These are phyloP conservation scores for Diaprepes abbreviatus DNA, from an alignment of 2,888 invertebrate species.

Conservation along the genomic window DNA sequence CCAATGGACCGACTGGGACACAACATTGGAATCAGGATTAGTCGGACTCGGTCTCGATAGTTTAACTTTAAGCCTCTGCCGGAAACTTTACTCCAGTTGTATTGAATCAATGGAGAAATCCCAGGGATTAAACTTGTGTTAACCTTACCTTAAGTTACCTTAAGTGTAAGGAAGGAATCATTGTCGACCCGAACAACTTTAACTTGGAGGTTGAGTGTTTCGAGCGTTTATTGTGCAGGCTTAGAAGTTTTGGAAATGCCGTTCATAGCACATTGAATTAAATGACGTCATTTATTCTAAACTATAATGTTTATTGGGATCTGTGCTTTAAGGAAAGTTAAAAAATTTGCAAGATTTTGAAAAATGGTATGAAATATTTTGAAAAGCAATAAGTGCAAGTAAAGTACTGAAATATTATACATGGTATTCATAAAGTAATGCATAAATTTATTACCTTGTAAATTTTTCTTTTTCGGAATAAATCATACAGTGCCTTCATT, in stretches of 20 bases:
- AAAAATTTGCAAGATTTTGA: no score
- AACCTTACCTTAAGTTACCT: slow-evolving; percentile 60
- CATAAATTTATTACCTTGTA: no score
- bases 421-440: no score
- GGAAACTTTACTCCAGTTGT: slow-evolving; percentile 56
- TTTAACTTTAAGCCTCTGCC: slow-evolving; percentile 59
- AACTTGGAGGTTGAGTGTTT: slow-evolving; percentile 23
- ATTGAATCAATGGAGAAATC: slow-evolving; percentile 60
- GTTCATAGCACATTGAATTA: slow-evolving; percentile 20
- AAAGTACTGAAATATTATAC: no score
- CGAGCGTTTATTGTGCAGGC: slow-evolving; percentile 31
- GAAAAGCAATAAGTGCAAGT: no score
- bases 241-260: slow-evolving; percentile 14
- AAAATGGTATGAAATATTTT: no score
- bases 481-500: no score
- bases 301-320: no score
- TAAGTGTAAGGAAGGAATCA: slow-evolving; percentile 53
- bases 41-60: slow-evolving; percentile 59
- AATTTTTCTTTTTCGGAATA: no score
- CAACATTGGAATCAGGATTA: slow-evolving; percentile 59
- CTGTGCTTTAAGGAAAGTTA: no score
- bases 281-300: no score
- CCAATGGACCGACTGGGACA: slow-evolving; percentile 27
- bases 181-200: slow-evolving; percentile 51
- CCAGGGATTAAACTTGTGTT: slow-evolving; percentile 58